Percentiles rank a stretch among this genome's conserved stretches.
These are phyloP conservation scores for Mareca strepera DNA, from an alignment of 2,797 vertebrate genomes.

Conservation along the genomic window DNA sequence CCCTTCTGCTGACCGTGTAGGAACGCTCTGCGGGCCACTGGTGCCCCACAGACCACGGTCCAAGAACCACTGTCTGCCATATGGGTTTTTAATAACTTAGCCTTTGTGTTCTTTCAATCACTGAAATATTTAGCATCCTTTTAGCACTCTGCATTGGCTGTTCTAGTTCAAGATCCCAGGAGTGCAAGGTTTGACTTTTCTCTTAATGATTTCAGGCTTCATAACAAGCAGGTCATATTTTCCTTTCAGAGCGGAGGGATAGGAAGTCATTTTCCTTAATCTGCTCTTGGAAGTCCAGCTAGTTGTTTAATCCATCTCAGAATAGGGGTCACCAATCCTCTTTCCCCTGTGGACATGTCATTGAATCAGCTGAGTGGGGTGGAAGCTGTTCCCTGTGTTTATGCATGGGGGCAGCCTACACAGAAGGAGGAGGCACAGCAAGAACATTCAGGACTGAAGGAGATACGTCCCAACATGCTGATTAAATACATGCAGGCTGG, in stretches of 20 bases:
- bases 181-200: conserved; percentile 11
- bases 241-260: background rate
- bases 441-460: background rate
- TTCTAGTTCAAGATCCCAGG: conserved; percentile 26
- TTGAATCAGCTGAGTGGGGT: background rate
- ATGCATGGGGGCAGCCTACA: background rate
- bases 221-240: background rate
- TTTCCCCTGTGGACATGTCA: conserved; percentile 2
- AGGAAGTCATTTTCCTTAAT: conserved; percentile 22
- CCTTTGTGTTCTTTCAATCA: background rate
- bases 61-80: background rate
- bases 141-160: conserved; percentile 10
- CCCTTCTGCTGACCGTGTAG: background rate
- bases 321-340: conserved; percentile 1
- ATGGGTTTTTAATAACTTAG: conserved; percentile 17
- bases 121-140: conserved; percentile 54
- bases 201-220: conserved; percentile 1
- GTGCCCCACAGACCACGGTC: background rate
- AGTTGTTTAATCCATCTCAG: conserved; percentile 5
- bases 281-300: conserved; percentile 12
- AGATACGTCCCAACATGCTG: background rate
- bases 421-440: background rate
- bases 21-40: background rate
- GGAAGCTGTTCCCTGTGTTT: background rate
- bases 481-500: background rate